phyloP scores from a whole-genome alignment of 2,113 vertebrate genomes.

The Hypomesus transpacificus region DNA sequence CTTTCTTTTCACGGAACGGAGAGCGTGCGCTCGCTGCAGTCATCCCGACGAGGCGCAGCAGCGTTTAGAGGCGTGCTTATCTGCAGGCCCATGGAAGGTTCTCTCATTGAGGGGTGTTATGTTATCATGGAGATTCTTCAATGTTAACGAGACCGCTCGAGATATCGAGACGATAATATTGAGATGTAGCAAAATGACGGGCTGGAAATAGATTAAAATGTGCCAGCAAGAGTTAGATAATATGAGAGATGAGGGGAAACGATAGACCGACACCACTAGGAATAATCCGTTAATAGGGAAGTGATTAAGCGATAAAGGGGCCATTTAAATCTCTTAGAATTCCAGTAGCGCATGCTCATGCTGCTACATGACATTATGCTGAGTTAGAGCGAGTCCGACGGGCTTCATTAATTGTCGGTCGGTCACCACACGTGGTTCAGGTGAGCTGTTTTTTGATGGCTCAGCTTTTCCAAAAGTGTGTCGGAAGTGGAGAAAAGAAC shows the following conservation, averaged over 20 bases:
- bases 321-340: conserved; percentile 57
- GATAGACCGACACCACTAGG: conserved; percentile 50
- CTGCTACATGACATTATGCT: conserved; percentile 40
- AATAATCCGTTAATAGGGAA: conserved; percentile 56
- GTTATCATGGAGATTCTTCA: conserved; percentile 34
- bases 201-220: conserved; percentile 34
- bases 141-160: conserved; percentile 35
- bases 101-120: conserved; percentile 1
- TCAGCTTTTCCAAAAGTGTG: neutral
- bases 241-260: conserved; percentile 38
- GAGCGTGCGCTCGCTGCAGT: conserved; percentile 19
- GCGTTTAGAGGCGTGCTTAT: too few relatives aligned
- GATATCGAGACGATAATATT: conserved; percentile 42
- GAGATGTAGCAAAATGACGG: conserved; percentile 30
- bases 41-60: too few relatives aligned
- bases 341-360: conserved; percentile 38
- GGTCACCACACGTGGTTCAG: conserved; percentile 15
- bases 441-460: neutral
- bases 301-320: conserved; percentile 58
- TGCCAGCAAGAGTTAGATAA: conserved; percentile 17
- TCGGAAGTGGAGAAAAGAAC: neutral
- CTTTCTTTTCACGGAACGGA: conserved; percentile 56
- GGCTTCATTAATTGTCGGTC: conserved; percentile 40
- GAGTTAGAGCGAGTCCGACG: conserved; percentile 33
- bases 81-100: too few relatives aligned